A percentile compares a stretch with the other conserved stretches of the same genome.
Evolutionary conservation across 2,797 vertebrate genomes (phyloP).

Genomic region (Helicolenus hilgendorfi): DNA sequence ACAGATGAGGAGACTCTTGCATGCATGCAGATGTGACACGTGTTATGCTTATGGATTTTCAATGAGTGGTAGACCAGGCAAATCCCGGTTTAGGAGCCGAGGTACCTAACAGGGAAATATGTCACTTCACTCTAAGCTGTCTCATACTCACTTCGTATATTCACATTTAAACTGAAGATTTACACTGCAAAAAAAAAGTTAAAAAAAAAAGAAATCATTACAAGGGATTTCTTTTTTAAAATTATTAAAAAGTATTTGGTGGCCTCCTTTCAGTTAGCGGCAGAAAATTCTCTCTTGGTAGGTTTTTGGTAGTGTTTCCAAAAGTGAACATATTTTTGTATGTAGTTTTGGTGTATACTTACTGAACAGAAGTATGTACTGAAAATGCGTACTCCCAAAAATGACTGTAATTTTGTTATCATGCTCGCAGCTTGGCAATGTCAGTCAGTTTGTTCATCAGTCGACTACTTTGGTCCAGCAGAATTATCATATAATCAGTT

Average conservation of each 20-base stretch:
- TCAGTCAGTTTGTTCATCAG: not conserved
- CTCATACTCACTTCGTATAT: not conserved
- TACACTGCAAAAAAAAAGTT: not conserved
- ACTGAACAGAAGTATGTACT: not conserved
- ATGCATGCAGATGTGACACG: conserved; percentile 76
- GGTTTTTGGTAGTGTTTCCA: not conserved
- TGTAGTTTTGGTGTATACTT: not conserved
- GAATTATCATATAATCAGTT: not conserved
- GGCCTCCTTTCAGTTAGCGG: not conserved
- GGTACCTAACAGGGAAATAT: conserved; percentile 13
- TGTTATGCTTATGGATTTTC: conserved; percentile 61
- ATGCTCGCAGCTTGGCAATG: too few relatives aligned
- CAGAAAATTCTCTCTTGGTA: not conserved
- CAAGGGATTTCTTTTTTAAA: not conserved
- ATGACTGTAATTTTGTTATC: not conserved
- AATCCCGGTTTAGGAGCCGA: conserved; percentile 21
- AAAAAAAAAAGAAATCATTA: not conserved
- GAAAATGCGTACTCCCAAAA: not conserved
- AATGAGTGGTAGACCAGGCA: conserved; percentile 45
- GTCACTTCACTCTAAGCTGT: not conserved
- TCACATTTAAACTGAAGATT: not conserved
- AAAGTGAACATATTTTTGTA: not conserved
- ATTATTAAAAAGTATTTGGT: not conserved
- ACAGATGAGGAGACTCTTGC: conserved; percentile 66
- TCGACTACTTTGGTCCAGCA: not conserved